A percentile compares a stretch with the other conserved stretches of the same genome.
Conservation (phyloP, 1,140 invertebrate species). For the Zaprionus tsacasi region DNA sequence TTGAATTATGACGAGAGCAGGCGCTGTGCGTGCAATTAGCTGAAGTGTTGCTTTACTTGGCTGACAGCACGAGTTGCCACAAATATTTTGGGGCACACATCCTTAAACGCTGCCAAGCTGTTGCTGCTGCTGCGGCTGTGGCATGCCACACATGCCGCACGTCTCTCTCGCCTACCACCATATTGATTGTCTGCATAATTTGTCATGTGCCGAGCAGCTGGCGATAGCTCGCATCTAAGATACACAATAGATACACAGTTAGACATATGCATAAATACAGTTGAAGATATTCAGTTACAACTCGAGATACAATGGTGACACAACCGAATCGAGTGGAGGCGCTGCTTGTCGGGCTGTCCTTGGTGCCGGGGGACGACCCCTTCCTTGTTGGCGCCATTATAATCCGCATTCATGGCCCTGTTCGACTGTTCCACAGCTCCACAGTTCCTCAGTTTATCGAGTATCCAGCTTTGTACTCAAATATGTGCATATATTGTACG, state of each 20-base stretch:
- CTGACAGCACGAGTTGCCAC: slow-evolving; percentile 6
- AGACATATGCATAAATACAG: slow-evolving; percentile 12
- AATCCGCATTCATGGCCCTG: slow-evolving; percentile 66
- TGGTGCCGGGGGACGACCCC: slow-evolving; percentile 14
- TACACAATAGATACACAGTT: slow-evolving; percentile 23
- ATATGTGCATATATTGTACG: slow-evolving; percentile 55
- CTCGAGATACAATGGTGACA: slow-evolving; percentile 40
- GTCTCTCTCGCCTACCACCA: not conserved
- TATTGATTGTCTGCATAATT: slow-evolving; percentile 62
- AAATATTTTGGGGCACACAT: slow-evolving; percentile 17
- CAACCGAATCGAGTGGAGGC: slow-evolving; percentile 8
- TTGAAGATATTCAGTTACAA: slow-evolving; percentile 13
- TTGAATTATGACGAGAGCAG: slow-evolving; percentile 50
- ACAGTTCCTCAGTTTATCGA: not conserved
- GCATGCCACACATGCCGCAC: not conserved
- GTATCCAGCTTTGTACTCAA: slow-evolving; percentile 30
- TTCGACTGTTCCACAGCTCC: slow-evolving; percentile 1
- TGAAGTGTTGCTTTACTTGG: slow-evolving; percentile 25
- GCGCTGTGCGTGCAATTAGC: slow-evolving; percentile 45
- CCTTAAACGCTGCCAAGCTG: slow-evolving; percentile 30
- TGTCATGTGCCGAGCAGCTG: slow-evolving; percentile 56
- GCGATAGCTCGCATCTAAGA: slow-evolving; percentile 34
- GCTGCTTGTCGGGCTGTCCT: slow-evolving; percentile 9
- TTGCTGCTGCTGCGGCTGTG: slow-evolving; percentile 4
- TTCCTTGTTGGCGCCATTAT: slow-evolving; percentile 50